A percentile compares a stretch with the other conserved stretches of the same genome.
Conservation (phyloP, 2,797 vertebrate species). For the Decapterus maruadsi region DNA sequence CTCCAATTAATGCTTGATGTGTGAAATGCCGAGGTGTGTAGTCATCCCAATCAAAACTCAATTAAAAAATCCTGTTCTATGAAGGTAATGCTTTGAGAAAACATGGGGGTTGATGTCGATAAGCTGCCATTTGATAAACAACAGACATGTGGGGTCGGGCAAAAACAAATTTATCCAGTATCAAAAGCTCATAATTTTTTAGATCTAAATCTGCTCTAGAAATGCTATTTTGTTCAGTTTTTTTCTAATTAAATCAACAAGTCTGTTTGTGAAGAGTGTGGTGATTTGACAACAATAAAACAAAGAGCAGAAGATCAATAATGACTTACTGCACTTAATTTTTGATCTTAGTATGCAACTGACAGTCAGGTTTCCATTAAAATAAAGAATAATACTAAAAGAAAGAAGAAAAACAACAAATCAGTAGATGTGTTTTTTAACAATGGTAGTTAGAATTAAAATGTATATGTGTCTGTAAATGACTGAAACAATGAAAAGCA, state of each 20-base stretch:
- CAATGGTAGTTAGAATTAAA: no score
- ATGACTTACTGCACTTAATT: background rate
- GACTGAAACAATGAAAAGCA: background rate
- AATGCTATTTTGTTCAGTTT: background rate
- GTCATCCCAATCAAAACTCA: slow-evolving; percentile 1
- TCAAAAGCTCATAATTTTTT: background rate
- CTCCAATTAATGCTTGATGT: background rate
- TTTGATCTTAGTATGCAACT: slow-evolving; percentile 16
- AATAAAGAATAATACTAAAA: background rate
- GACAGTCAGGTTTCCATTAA: slow-evolving; percentile 1
- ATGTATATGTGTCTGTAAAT: no score
- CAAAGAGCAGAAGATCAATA: slow-evolving; percentile 35
- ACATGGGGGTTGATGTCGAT: background rate
- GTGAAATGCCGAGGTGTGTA: background rate
- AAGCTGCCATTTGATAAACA: background rate
- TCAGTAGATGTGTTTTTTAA: no score
- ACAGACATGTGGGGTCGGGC: background rate
- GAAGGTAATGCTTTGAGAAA: background rate
- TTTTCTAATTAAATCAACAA: background rate
- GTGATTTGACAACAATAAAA: slow-evolving; percentile 10
- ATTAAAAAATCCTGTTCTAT: slow-evolving; percentile 14
- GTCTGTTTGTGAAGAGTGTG: background rate
- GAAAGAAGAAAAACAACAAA: no score
- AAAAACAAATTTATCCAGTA: background rate
- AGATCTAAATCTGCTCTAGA: background rate